Percentiles rank a stretch among this genome's conserved stretches.
Evolutionary conservation across 2,797 vertebrate genomes (phyloP).

Genomic region (Clangula hyemalis): DNA sequence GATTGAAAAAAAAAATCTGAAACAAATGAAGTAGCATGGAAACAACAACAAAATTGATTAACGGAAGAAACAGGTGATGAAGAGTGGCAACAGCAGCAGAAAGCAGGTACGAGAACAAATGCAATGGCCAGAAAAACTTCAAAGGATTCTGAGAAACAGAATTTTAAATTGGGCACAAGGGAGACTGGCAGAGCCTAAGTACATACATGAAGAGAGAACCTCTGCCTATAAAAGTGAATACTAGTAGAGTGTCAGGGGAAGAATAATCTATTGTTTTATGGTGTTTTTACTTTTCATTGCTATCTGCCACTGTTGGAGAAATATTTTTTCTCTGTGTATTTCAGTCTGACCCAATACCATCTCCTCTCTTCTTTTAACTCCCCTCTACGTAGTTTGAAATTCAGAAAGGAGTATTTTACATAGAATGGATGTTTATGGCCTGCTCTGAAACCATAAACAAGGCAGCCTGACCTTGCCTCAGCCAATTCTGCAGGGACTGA

Average conservation of each 20-base stretch:
- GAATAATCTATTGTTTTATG: accelerated
- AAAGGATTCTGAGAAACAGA: background rate
- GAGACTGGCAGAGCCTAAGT: background rate
- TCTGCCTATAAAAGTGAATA: background rate
- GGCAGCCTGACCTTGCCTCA: background rate
- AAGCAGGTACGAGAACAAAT: background rate
- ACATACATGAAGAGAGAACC: accelerated
- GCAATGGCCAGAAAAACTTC: background rate
- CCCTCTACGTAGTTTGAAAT: background rate
- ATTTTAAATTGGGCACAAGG: background rate
- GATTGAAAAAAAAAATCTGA: background rate
- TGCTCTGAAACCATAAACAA: background rate
- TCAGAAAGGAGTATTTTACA: background rate
- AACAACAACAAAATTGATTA: background rate
- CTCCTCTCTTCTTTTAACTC: background rate
- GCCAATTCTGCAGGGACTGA: background rate
- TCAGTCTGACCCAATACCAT: background rate
- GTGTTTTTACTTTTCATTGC: background rate
- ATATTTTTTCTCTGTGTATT: background rate
- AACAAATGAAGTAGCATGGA: background rate
- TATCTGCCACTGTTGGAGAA: background rate
- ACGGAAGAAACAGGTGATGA: background rate
- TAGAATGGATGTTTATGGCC: background rate
- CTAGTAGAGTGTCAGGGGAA: background rate
- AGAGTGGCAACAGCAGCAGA: background rate